Conservation (phyloP, 2,888 invertebrate species). For the Leptinotarsa juncta region DNA sequence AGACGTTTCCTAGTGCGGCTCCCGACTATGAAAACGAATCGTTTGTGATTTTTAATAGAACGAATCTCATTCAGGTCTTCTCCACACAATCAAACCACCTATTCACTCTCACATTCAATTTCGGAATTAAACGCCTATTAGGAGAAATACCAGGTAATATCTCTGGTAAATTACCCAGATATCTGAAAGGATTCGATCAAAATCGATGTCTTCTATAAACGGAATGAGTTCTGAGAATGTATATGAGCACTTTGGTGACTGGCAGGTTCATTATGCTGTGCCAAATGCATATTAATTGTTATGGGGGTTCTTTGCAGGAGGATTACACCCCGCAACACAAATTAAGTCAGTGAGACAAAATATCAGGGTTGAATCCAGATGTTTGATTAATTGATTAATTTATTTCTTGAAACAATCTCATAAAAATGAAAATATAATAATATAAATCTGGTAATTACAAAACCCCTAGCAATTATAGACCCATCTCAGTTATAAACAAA, state of each 20-base stretch:
- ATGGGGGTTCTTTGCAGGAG: neutral
- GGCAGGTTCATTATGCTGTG: constrained; percentile 1
- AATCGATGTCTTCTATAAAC: constrained; percentile 22
- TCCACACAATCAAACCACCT: constrained; percentile 42
- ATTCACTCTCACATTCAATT: constrained; percentile 51
- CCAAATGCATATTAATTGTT: neutral
- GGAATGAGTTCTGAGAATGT: constrained; percentile 12
- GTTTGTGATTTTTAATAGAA: constrained; percentile 51
- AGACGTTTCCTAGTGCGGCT: constrained; percentile 38
- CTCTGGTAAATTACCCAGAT: constrained; percentile 35
- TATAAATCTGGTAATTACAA: no score
- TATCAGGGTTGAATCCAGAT: no score
- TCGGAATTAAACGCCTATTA: constrained; percentile 52
- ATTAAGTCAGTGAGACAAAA: no score
- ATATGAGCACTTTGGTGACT: constrained; percentile 12
- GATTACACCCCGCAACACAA: no score
- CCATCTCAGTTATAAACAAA: no score
- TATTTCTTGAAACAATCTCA: no score
- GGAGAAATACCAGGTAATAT: constrained; percentile 51
- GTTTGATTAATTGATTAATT: no score
- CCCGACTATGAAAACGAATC: constrained; percentile 52
- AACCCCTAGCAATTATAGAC: no score
- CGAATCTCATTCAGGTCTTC: neutral
- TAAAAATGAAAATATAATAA: no score
- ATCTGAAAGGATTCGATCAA: constrained; percentile 43